phyloP scores from a whole-genome alignment of 1,140 invertebrate genomes.

The Drosophila cardini region DNA sequence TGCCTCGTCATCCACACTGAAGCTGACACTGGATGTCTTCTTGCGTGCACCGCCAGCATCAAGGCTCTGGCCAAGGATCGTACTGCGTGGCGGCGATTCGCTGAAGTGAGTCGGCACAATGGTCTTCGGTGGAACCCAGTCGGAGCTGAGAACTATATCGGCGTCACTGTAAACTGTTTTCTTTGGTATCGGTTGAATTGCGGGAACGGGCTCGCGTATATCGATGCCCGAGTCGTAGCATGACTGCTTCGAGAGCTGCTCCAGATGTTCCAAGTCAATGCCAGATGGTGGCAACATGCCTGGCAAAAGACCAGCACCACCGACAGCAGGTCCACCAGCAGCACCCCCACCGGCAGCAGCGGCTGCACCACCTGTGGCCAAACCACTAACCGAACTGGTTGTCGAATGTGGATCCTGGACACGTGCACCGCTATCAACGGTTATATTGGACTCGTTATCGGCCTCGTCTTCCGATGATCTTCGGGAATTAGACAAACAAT shows the following conservation, averaged over 20 bases:
- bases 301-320: conserved; percentile 16
- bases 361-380: conserved; percentile 1
- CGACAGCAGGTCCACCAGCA: conserved; percentile 22
- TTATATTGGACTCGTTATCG: conserved; percentile 82
- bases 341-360: conserved; percentile 9
- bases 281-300: conserved; percentile 56
- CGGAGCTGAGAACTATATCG: conserved; percentile 92
- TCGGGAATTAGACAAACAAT: conserved; percentile 84
- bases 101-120: conserved; percentile 88
- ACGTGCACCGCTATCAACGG: conserved; percentile 77
- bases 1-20: conserved; percentile 88
- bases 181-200: conserved; percentile 85
- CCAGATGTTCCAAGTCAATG: conserved; percentile 78
- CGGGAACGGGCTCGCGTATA: conserved; percentile 90
- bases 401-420: conserved; percentile 76
- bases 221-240: conserved; percentile 96
- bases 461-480: conserved; percentile 84
- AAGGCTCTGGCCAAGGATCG: conserved; percentile 68
- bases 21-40: conserved; percentile 90
- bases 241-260: conserved; percentile 87
- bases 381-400: conserved; percentile 66
- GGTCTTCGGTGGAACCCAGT: conserved; percentile 93
- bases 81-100: conserved; percentile 85
- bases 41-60: conserved; percentile 86
- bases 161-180: conserved; percentile 91